phyloP scores from a whole-genome alignment of 1,140 invertebrate genomes.

The Drosophila elegans region DNA sequence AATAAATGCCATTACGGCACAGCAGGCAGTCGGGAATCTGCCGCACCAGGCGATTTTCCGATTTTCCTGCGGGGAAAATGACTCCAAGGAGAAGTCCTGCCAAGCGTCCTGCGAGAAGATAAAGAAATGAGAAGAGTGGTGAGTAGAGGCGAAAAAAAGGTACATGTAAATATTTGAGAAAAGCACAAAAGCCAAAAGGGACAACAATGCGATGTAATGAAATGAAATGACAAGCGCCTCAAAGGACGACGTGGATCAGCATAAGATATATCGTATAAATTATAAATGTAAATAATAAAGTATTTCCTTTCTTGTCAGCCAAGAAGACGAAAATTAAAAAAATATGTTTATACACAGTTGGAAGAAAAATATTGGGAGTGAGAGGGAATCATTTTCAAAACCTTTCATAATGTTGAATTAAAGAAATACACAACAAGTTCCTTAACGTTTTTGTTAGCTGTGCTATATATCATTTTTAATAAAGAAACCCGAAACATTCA shows the following conservation, averaged over 20 bases:
- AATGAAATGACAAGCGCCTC: slow-evolving; percentile 69
- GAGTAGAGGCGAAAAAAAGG: slow-evolving; percentile 33
- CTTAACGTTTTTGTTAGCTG: too few relatives aligned
- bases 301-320: slow-evolving; percentile 57
- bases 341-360: neutral
- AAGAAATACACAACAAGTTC: too few relatives aligned
- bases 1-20: slow-evolving; percentile 62
- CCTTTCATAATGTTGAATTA: too few relatives aligned
- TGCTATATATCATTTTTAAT: too few relatives aligned
- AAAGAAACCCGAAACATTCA: too few relatives aligned
- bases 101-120: slow-evolving; percentile 10
- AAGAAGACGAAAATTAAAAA: slow-evolving; percentile 56
- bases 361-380: neutral
- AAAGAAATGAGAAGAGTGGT: slow-evolving; percentile 1
- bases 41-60: slow-evolving; percentile 32
- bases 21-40: slow-evolving; percentile 33
- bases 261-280: slow-evolving; percentile 54
- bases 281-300: slow-evolving; percentile 66
- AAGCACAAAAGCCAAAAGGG: slow-evolving; percentile 70
- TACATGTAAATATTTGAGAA: slow-evolving; percentile 77
- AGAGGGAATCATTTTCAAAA: neutral
- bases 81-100: neutral
- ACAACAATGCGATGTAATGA: slow-evolving; percentile 70
- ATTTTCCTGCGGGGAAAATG: slow-evolving; percentile 22
- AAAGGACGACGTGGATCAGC: slow-evolving; percentile 40